Base-by-base conservation (phyloP, 2,888 invertebrate species). In the Apotomis betuletana region DNA sequence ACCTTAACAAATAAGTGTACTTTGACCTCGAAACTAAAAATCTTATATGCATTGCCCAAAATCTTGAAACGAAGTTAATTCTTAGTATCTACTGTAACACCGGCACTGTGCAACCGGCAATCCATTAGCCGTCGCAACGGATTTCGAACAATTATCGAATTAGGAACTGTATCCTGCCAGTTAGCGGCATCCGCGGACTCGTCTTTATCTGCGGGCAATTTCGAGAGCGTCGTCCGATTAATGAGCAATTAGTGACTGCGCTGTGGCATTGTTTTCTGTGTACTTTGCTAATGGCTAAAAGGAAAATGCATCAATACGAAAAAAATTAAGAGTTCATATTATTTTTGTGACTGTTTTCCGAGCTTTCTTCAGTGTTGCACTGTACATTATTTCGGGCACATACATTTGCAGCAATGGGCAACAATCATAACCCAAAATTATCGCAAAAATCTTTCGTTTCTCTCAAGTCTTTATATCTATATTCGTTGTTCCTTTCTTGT, bases 131-230 rank as follows among this genome's bases (percentile, higher is more conserved):
- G 81, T 84, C 80, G 76, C 76, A 68, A 76, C 79, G 81, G 85
- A 82, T 84, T 87, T 83, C 80, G 80, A 83, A 84, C 90, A 89
- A 91, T 92, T 92, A 91, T 87, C 87, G 87, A 88, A 89, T 91
- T 88, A 91, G 86, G 81, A 81, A 80, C 81, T 77, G 79, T 85
- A 88, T 91, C 91, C 92, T 87, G 85, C 79, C 81, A 76, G 78
- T 78, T 74, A 74, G 74, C 76, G 79, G 79, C 79, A 80, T 79
- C 74, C 71, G 70, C 67, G 70, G 67, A 41, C 68, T 27, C 49
- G 55, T 67, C 61, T 61, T 61, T 71, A 57, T 65, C 46, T 60
- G 36, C 41, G 49, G 41, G 57, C 36, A 71, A 62, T 67, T 61
- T 67, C 65, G 67, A 67, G 61, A 69, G 57, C 58, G 49, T 15